phyloP scores from a whole-genome alignment of 2,888 invertebrate species.

The Acanthoscelides obtectus region DNA sequence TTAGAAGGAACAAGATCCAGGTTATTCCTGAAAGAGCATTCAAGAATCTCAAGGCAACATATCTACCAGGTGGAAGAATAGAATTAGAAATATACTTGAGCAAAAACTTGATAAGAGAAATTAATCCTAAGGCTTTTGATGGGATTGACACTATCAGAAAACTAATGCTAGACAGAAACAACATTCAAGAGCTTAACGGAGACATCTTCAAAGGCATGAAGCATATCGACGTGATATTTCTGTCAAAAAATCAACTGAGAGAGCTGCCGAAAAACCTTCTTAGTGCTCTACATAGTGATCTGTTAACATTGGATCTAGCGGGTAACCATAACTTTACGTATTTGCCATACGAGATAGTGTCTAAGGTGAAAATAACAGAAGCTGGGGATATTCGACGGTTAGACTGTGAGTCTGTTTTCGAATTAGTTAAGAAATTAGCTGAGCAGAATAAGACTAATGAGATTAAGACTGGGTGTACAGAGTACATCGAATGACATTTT shows the following conservation, averaged over 20 bases:
- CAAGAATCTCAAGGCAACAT: slow-evolving; percentile 30
- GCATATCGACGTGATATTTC: slow-evolving; percentile 17
- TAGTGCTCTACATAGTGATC: slow-evolving; percentile 8
- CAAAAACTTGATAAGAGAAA: slow-evolving; percentile 27
- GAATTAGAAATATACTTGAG: slow-evolving; percentile 30
- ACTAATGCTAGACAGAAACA: slow-evolving; percentile 32
- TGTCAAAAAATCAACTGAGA: slow-evolving; percentile 23
- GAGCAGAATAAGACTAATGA: slow-evolving; percentile 13
- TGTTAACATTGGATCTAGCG: slow-evolving; percentile 20
- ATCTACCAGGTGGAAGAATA: slow-evolving; percentile 10
- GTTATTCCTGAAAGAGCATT: slow-evolving; percentile 36
- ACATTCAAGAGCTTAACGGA: slow-evolving; percentile 21
- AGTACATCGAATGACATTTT: not conserved
- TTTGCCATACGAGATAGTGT: slow-evolving; percentile 19
- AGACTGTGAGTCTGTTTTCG: slow-evolving; percentile 20
- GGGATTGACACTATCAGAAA: slow-evolving; percentile 26
- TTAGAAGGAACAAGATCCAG: slow-evolving; percentile 35
- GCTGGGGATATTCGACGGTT: slow-evolving; percentile 15
- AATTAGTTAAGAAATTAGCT: slow-evolving; percentile 8
- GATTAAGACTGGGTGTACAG: slow-evolving; percentile 16
- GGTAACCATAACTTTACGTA: slow-evolving; percentile 23
- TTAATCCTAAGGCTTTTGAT: slow-evolving; percentile 24
- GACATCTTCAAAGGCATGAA: slow-evolving; percentile 22
- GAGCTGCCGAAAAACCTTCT: slow-evolving; percentile 18
- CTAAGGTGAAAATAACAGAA: slow-evolving; percentile 17